Evolutionary conservation across 1,140 invertebrate genomes (phyloP).

Genomic region (Zaprionus inermis): DNA sequence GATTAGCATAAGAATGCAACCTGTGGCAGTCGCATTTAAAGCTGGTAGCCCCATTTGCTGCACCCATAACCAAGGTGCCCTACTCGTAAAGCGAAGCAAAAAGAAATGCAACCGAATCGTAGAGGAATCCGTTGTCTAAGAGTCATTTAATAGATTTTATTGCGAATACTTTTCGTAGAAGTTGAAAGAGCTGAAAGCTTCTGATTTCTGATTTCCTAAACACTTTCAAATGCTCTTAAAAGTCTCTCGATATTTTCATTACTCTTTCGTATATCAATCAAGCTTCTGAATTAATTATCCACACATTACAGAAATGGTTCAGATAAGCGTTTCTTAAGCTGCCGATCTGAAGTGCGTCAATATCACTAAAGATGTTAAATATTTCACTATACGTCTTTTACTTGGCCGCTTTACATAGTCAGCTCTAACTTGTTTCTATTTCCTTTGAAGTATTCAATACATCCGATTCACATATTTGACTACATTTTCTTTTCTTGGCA

Average conservation of each 20-base stretch:
- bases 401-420: background rate
- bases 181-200: conserved; percentile 28
- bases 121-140: conserved; percentile 54
- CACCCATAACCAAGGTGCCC: conserved; percentile 34
- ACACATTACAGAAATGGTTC: conserved; percentile 1
- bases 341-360: background rate
- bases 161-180: conserved; percentile 71
- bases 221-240: conserved; percentile 12
- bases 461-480: too few relatives aligned
- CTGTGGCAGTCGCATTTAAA: conserved; percentile 43
- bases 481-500: too few relatives aligned
- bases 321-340: background rate
- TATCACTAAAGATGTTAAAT: background rate
- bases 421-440: background rate
- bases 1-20: conserved; percentile 78
- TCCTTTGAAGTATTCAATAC: too few relatives aligned
- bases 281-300: conserved; percentile 3
- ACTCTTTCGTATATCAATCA: background rate
- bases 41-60: conserved; percentile 40
- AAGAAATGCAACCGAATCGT: conserved; percentile 36
- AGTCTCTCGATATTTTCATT: conserved; percentile 8
- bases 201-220: conserved; percentile 13
- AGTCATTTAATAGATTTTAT: conserved; percentile 64
- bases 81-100: conserved; percentile 32
- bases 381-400: background rate